These are phyloP conservation scores for Saimiri boliviensis DNA, from an alignment of 2,113 vertebrate genomes.

Conservation along the genomic window DNA sequence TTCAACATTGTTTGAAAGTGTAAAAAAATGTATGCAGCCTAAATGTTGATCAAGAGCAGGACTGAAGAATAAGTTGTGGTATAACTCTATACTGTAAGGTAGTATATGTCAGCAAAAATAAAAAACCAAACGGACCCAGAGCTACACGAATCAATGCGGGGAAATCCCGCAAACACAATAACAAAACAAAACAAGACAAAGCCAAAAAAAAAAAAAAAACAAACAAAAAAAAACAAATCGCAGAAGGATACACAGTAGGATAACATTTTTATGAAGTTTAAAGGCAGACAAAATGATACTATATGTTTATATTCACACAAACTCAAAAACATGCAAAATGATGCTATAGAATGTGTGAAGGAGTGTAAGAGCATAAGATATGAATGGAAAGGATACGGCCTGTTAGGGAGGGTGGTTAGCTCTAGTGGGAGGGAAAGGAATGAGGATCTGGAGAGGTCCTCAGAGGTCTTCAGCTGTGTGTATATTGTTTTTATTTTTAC, in stretches of 20 bases:
- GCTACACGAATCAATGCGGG: not conserved
- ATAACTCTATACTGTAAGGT: not conserved
- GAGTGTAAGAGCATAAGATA: not conserved
- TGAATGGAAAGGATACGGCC: not conserved
- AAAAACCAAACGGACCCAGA: not conserved
- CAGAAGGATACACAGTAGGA: not conserved
- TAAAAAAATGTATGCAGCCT: not conserved
- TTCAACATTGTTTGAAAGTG: not conserved
- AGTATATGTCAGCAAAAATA: not conserved
- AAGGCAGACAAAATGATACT: not conserved
- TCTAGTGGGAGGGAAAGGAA: not conserved
- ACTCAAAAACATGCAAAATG: not conserved
- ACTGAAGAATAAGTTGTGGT: not conserved
- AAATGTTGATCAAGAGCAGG: not conserved
- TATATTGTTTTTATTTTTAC: not conserved
- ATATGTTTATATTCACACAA: not conserved
- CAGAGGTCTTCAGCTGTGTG: not conserved
- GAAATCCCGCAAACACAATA: not conserved
- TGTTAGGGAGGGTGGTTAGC: not conserved
- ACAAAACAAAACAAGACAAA: not conserved
- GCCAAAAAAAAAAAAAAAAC: not conserved
- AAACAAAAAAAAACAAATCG: not conserved
- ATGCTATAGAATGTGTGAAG: not conserved
- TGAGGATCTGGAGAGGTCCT: not conserved
- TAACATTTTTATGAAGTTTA: conserved; percentile 13